phyloP scores from a whole-genome alignment of 2,797 vertebrate species.

The Centropyge bicolor region DNA sequence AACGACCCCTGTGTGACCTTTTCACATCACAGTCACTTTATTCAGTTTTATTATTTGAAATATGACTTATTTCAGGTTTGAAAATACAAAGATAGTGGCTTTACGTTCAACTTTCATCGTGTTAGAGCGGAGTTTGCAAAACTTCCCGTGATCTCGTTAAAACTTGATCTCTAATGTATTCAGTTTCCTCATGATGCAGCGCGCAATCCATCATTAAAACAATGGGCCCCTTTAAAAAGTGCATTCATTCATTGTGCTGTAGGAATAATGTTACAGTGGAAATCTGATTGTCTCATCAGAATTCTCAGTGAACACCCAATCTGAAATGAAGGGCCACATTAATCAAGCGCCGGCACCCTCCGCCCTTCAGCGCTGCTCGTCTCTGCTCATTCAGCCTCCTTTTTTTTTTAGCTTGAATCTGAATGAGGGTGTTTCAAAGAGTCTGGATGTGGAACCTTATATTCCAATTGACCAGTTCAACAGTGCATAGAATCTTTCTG shows the following conservation, averaged over 20 bases:
- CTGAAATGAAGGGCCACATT: conserved; percentile 59
- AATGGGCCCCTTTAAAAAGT: conserved; percentile 50
- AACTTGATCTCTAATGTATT: conserved; percentile 56
- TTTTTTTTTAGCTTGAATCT: neutral
- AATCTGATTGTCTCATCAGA: conserved; percentile 74
- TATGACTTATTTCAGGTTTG: conserved; percentile 10
- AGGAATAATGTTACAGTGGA: conserved; percentile 38
- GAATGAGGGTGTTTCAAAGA: neutral
- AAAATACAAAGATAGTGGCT: neutral
- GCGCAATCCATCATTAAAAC: conserved; percentile 74
- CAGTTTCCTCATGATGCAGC: conserved; percentile 32
- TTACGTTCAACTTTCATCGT: conserved; percentile 20
- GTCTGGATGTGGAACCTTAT: conserved; percentile 1
- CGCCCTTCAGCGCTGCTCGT: neutral
- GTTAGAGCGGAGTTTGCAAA: conserved; percentile 42
- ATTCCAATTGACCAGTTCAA: conserved; percentile 21
- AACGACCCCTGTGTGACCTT: neutral
- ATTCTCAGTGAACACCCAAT: conserved; percentile 48
- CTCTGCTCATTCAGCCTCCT: conserved; percentile 8
- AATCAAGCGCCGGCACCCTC: conserved; percentile 59
- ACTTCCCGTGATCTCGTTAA: conserved; percentile 29
- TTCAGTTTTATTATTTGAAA: neutral
- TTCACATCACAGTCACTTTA: neutral
- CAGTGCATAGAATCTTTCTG: neutral
- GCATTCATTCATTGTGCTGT: conserved; percentile 44